These are phyloP conservation scores for Apteryx owenii DNA, from an alignment of 2,113 vertebrate species.

Conservation along the genomic window DNA sequence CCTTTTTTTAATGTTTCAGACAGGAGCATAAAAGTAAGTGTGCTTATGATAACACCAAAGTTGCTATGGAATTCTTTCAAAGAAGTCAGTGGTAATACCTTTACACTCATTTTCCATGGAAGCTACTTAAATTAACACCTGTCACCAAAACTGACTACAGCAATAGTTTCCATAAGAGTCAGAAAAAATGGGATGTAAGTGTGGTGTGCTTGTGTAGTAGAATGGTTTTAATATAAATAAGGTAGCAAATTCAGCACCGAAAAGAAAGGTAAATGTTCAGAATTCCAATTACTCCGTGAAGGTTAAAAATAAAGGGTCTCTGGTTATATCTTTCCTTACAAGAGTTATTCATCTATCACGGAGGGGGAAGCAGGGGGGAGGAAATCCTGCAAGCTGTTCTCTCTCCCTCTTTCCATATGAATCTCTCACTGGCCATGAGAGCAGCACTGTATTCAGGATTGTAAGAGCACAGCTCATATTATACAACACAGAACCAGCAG, in stretches of 20 bases:
- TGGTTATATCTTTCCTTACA: background rate
- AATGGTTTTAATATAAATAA: background rate
- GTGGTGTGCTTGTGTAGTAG: background rate
- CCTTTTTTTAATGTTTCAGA: background rate
- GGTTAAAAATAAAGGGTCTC: background rate
- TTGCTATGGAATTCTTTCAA: background rate
- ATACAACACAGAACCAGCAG: background rate
- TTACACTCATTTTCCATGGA: background rate
- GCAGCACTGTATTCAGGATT: background rate
- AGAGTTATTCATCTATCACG: background rate
- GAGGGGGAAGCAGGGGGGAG: background rate
- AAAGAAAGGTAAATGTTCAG: background rate
- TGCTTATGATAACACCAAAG: background rate
- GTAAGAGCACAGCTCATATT: background rate
- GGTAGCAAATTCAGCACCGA: background rate
- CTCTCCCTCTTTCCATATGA: background rate
- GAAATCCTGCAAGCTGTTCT: rapidly evolving
- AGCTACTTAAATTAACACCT: background rate
- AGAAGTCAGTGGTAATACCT: background rate
- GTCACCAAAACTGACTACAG: background rate
- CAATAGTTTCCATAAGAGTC: background rate
- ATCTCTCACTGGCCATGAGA: background rate
- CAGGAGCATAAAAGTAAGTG: background rate
- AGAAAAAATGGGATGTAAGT: background rate
- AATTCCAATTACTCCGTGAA: background rate